Evolutionary conservation across 2,113 vertebrate species (phyloP), one percentile per base, ranked within the genome.

Genomic region (Turnix velox): DNA sequence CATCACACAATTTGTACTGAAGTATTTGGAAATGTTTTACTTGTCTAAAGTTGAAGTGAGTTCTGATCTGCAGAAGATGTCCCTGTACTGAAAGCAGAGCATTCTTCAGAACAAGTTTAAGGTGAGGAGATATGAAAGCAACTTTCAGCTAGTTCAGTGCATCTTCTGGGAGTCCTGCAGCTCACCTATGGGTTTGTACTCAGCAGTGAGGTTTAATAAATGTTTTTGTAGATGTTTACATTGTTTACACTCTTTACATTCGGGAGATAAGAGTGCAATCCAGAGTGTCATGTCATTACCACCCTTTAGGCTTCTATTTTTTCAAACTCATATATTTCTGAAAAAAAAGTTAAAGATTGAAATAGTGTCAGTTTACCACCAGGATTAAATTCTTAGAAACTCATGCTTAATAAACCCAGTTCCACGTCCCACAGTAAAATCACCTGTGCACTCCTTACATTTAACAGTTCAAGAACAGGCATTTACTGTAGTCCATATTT

Each of bases 401-500:
- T 2, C 5, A 39, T 10, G 42, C 3, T n/a, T n/a, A 68, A 10
- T 14, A 68, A 68, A 63, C 43, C 40, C 14, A 76, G 8, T 67
- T 88, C 37, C 76, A 49, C 5, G 69, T 46, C 15, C 6, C 28
- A 37, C 33, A 65, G 12, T 20, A 61, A 40, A 63, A 68, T 40
- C 52, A 57, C 8, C 31, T 1, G 5, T 5, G 40, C 6, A 3
- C 11, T 35, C 30, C 28, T 59, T 28, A 27, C 0, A 1, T 65
- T 17, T 39, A 68, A 25, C 40, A 66, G 4, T 7, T 22, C 46
- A 68, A 57, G 15, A 51, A 9, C 0, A 25, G 30, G 18, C 7
- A 43, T 84, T 87, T 86, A 48, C 39, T 84, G 14, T 43, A 30
- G 25, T 30, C 4, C 3, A 1, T 19, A 20, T 37, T 74, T 67